Conservation (phyloP, 2,113 vertebrate genomes). For the Tachuris rubrigastra region DNA sequence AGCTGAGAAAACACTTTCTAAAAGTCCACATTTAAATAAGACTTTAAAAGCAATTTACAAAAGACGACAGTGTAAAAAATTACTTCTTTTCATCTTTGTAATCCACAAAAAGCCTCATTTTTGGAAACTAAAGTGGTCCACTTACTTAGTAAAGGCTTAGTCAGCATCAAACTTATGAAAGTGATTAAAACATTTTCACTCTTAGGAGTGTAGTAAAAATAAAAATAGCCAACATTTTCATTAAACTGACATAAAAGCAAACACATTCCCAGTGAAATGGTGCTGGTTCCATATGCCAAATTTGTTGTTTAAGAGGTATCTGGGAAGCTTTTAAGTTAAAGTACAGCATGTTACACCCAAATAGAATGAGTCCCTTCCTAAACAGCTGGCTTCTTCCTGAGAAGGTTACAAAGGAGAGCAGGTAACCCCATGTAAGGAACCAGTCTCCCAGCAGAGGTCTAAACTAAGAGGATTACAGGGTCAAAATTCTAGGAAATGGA, state of each 20-base stretch:
- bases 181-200: neutral
- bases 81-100: constrained; percentile 44
- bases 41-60: constrained; percentile 23
- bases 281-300: neutral
- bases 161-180: neutral
- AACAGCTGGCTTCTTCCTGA: neutral
- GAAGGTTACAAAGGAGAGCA: neutral
- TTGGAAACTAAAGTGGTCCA: neutral
- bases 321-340: neutral
- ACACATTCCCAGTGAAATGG: neutral
- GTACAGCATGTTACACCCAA: neutral
- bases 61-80: neutral
- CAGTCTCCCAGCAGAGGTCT: neutral
- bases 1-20: constrained; percentile 17
- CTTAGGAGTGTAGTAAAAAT: neutral
- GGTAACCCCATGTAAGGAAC: neutral
- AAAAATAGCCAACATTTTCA: neutral
- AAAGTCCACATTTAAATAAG: neutral
- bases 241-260: neutral
- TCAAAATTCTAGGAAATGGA: constrained; percentile 48
- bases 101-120: constrained; percentile 37
- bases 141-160: constrained; percentile 13
- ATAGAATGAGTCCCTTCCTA: neutral
- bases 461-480: constrained; percentile 57
- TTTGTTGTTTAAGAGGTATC: neutral